phyloP scores from a whole-genome alignment of 2,797 vertebrate genomes.

The Fringilla coelebs region DNA sequence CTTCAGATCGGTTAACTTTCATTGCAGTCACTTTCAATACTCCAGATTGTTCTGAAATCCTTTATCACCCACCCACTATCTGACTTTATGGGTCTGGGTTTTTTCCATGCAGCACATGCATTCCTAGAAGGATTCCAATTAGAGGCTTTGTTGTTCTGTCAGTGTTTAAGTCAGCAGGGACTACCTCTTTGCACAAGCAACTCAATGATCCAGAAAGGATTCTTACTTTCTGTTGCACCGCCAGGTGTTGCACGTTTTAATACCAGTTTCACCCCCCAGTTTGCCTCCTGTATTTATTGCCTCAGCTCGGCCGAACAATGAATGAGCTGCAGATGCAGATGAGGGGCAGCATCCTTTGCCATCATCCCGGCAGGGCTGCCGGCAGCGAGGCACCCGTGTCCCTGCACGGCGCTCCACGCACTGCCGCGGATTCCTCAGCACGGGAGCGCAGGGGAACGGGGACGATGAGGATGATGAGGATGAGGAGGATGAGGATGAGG shows the following conservation, averaged over 20 bases:
- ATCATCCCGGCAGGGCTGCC: neutral
- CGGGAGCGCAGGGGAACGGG: rapidly evolving
- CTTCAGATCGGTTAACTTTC: neutral
- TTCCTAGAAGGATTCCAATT: neutral
- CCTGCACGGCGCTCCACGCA: neutral
- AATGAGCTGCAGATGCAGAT: neutral
- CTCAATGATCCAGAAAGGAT: neutral
- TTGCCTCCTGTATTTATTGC: neutral
- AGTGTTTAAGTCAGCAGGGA: neutral
- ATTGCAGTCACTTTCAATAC: neutral
- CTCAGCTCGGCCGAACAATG: neutral
- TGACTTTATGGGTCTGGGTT: rapidly evolving
- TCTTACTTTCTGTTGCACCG: neutral
- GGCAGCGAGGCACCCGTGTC: neutral
- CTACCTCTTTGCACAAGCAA: neutral
- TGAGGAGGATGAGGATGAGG: neutral
- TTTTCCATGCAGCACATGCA: neutral
- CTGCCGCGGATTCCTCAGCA: neutral
- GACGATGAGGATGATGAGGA: too few species aligned
- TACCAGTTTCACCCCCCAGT: neutral
- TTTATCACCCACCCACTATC: neutral
- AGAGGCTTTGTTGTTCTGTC: neutral
- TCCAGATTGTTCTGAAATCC: neutral
- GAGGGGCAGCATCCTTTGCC: neutral
- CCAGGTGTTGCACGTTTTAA: rapidly evolving